Evolutionary conservation across 2,888 invertebrate genomes (phyloP).

Genomic region (Cosmia pyralina): DNA sequence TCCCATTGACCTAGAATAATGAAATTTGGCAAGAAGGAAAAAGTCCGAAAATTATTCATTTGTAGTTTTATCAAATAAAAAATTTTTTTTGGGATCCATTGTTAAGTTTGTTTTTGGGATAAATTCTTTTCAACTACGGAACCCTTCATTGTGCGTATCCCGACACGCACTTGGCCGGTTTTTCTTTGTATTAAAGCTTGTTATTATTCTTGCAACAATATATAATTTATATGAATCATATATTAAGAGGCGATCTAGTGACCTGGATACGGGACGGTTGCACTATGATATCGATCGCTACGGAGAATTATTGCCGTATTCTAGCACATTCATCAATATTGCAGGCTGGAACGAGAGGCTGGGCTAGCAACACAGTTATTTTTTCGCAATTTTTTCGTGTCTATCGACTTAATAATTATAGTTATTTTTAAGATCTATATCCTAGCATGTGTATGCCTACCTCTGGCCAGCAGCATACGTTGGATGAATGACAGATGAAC

Average conservation of each 20-base stretch:
- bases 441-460: background rate
- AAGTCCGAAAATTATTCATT: no score
- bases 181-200: conserved; percentile 39
- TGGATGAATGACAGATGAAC: background rate
- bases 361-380: conserved; percentile 26
- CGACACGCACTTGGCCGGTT: no score
- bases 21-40: no score
- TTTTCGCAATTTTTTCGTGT: conserved; percentile 44
- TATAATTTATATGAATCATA: conserved; percentile 53
- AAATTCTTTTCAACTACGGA: no score
- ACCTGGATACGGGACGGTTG: conserved; percentile 56
- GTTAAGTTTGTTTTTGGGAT: no score
- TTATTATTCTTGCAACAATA: conserved; percentile 33
- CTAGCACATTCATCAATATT: conserved; percentile 55
- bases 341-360: conserved; percentile 19
- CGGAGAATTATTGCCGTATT: conserved; percentile 47
- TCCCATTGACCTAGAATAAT: no score
- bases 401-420: background rate
- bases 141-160: no score
- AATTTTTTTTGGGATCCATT: no score
- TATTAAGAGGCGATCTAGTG: conserved; percentile 58
- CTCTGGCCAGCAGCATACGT: background rate
- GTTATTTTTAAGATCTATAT: background rate
- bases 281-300: conserved; percentile 59
- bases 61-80: no score